Conservation (phyloP, 2,113 vertebrate species). For the Caloenas nicobarica region DNA sequence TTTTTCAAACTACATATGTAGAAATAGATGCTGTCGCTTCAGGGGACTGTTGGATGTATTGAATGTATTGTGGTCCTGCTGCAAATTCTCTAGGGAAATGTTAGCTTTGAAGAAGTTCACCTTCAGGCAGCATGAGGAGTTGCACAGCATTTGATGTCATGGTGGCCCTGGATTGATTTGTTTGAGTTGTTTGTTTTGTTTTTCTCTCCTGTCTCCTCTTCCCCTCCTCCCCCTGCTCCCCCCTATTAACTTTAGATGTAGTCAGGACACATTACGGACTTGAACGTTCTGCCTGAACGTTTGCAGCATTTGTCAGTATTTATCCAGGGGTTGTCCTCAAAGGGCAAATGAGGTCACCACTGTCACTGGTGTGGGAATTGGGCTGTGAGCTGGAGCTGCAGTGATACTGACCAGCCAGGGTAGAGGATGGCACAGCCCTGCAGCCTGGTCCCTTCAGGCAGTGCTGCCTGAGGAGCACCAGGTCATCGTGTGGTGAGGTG, state of each 20-base stretch:
- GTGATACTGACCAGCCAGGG: background rate
- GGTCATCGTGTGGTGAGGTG: background rate
- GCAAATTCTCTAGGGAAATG: background rate
- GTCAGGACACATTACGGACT: background rate
- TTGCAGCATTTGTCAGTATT: accelerated
- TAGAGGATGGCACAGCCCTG: background rate
- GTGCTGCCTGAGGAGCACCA: background rate
- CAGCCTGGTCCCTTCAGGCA: accelerated
- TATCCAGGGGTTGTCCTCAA: background rate
- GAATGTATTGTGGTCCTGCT: background rate
- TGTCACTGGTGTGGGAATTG: background rate
- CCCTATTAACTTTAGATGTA: background rate
- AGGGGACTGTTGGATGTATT: background rate
- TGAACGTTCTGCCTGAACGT: background rate
- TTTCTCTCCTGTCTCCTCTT: background rate
- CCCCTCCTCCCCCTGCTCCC: too few relatives aligned
- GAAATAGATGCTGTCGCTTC: background rate
- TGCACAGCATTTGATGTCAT: background rate
- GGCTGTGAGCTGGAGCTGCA: background rate
- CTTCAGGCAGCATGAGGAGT: background rate
- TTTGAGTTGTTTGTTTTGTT: too few relatives aligned
- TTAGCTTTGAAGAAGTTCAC: background rate
- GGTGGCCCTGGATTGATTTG: background rate
- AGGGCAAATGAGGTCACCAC: background rate
- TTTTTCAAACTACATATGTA: background rate